Percentiles rank a stretch among this genome's conserved stretches.
These are phyloP conservation scores for Amphiprion clarkii DNA, from an alignment of 2,797 vertebrate species.

Conservation along the genomic window DNA sequence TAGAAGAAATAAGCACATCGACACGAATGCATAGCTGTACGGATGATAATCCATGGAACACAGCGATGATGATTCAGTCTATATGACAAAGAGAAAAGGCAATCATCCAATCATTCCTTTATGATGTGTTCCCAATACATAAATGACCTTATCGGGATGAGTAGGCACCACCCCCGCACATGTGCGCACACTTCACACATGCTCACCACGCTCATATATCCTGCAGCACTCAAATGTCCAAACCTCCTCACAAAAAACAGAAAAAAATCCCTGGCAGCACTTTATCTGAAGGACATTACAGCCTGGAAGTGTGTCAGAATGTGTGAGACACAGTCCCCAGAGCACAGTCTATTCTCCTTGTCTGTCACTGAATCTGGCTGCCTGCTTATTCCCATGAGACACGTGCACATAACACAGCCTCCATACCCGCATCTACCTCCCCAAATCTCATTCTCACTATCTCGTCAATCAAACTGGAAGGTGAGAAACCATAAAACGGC, in stretches of 20 bases:
- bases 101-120: constrained; percentile 33
- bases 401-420: constrained; percentile 11
- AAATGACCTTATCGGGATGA: constrained; percentile 30
- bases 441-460: constrained; percentile 44
- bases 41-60: constrained; percentile 4
- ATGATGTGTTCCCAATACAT: constrained; percentile 24
- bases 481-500: constrained; percentile 42
- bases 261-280: constrained; percentile 57
- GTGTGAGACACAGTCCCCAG: constrained; percentile 80
- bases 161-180: constrained; percentile 24
- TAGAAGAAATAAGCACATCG: constrained; percentile 7
- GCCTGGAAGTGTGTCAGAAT: constrained; percentile 77
- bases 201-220: constrained; percentile 47
- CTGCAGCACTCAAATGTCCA: constrained; percentile 59
- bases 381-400: constrained; percentile 59
- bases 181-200: constrained; percentile 44
- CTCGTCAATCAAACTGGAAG: constrained; percentile 59
- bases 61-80: background rate
- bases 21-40: background rate
- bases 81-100: constrained; percentile 21
- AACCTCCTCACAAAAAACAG: constrained; percentile 33
- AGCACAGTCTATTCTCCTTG: constrained; percentile 69
- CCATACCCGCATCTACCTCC: constrained; percentile 30
- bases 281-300: constrained; percentile 79
- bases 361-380: constrained; percentile 74